A percentile compares a stretch with the other conserved stretches of the same genome.
phyloP scores from a whole-genome alignment of 2,888 invertebrate genomes.

The Erynnis tages region DNA sequence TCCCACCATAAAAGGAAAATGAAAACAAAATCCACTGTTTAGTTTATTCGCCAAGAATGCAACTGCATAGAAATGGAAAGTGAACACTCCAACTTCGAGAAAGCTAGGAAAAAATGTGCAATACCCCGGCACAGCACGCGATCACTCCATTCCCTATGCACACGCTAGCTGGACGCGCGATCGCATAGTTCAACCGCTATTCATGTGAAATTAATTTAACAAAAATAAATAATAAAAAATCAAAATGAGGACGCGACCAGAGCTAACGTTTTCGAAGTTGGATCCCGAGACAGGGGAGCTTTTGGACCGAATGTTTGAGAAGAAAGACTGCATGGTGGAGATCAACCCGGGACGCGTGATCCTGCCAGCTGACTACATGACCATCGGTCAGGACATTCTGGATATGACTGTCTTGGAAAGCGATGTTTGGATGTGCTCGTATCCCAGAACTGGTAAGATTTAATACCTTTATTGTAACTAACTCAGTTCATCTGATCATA shows the following conservation, averaged over 20 bases:
- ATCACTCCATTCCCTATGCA: slow-evolving; percentile 52
- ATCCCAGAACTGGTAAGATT: slow-evolving; percentile 91
- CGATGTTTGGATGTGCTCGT: slow-evolving; percentile 93
- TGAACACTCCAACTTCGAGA: slow-evolving; percentile 45
- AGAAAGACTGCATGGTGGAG: slow-evolving; percentile 85
- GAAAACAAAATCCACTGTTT: no score
- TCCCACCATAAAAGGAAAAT: no score
- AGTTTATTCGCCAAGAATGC: no score
- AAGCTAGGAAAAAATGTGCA: slow-evolving; percentile 50
- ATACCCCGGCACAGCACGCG: slow-evolving; percentile 45
- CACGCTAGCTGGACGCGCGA: slow-evolving; percentile 36
- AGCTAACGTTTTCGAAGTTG: slow-evolving; percentile 80
- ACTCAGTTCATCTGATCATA: no score
- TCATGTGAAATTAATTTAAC: slow-evolving; percentile 22
- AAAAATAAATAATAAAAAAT: no score
- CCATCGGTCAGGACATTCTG: slow-evolving; percentile 85
- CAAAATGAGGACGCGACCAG: slow-evolving; percentile 65
- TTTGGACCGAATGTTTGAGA: slow-evolving; percentile 85
- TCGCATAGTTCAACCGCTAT: slow-evolving; percentile 8
- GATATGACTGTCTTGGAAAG: slow-evolving; percentile 87
- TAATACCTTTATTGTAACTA: neutral
- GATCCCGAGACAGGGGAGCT: slow-evolving; percentile 81
- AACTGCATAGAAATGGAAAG: slow-evolving; percentile 48
- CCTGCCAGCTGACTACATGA: slow-evolving; percentile 85
- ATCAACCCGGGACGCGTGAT: slow-evolving; percentile 87